These are phyloP conservation scores for Argentina silus DNA, from an alignment of 2,797 vertebrate genomes.

Conservation along the genomic window DNA sequence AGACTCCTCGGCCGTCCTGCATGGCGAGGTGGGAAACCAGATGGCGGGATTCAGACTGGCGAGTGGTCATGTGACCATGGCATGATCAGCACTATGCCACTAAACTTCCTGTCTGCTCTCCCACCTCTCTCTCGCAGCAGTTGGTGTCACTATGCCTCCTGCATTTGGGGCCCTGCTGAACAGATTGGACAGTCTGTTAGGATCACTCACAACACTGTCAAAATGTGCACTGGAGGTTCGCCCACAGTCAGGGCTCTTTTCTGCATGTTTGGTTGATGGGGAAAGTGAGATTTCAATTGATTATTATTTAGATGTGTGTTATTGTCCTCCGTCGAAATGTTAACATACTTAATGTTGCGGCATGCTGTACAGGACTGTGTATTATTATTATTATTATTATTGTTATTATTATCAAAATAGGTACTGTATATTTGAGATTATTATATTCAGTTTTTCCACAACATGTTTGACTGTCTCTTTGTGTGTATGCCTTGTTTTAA, in stretches of 20 bases:
- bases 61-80: conserved; percentile 44
- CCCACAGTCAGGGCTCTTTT: conserved; percentile 10
- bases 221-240: conserved; percentile 19
- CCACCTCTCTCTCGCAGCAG: conserved; percentile 65
- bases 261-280: not conserved
- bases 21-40: conserved; percentile 33
- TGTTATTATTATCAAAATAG: not conserved
- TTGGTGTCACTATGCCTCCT: conserved; percentile 79
- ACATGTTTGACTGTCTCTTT: not conserved
- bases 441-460: not conserved
- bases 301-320: not conserved
- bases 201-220: conserved; percentile 23
- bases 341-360: too few species aligned
- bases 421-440: not conserved
- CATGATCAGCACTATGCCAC: conserved; percentile 66
- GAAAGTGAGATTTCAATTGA: not conserved
- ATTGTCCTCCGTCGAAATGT: not conserved
- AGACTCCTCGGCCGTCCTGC: conserved; percentile 8
- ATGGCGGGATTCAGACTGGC: conserved; percentile 44
- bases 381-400: too few species aligned
- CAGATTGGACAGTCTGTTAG: conserved; percentile 33
- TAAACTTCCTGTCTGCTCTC: conserved; percentile 70
- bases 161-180: conserved; percentile 56
- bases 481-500: not conserved
- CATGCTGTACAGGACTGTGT: too few species aligned